Conservation (phyloP, 2,888 invertebrate genomes). For the Sinotaia quadrata region DNA sequence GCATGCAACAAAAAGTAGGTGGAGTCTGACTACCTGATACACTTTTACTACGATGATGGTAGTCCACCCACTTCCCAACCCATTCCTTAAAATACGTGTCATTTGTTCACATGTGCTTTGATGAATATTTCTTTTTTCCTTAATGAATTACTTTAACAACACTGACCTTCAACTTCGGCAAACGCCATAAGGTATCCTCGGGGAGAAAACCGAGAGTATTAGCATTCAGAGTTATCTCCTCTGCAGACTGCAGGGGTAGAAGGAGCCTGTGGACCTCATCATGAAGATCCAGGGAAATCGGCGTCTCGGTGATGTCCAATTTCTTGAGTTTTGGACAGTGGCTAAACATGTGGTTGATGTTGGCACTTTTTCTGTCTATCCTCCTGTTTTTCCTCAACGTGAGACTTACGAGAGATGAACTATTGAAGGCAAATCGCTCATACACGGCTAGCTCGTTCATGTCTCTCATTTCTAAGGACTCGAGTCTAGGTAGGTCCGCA, state of each 20-base stretch:
- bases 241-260: background rate
- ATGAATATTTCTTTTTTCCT: too few species aligned
- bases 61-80: too few species aligned
- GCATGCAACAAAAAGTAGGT: too few species aligned
- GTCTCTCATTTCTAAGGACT: background rate
- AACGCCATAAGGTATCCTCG: background rate
- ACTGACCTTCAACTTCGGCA: too few species aligned
- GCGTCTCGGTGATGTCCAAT: background rate
- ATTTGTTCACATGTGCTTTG: too few species aligned
- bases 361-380: background rate
- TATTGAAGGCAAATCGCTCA: conserved; percentile 13
- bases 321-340: background rate
- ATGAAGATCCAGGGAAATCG: background rate
- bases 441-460: conserved; percentile 4
- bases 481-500: conserved; percentile 12
- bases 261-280: background rate
- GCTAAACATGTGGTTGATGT: background rate
- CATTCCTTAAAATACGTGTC: too few species aligned
- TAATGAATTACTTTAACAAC: too few species aligned
- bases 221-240: background rate
- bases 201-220: background rate
- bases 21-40: too few species aligned
- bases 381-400: background rate
- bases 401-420: conserved; percentile 8
- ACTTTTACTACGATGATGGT: too few species aligned